These are phyloP conservation scores for Amblyraja radiata DNA, from an alignment of 2,797 vertebrate genomes.

Conservation along the genomic window DNA sequence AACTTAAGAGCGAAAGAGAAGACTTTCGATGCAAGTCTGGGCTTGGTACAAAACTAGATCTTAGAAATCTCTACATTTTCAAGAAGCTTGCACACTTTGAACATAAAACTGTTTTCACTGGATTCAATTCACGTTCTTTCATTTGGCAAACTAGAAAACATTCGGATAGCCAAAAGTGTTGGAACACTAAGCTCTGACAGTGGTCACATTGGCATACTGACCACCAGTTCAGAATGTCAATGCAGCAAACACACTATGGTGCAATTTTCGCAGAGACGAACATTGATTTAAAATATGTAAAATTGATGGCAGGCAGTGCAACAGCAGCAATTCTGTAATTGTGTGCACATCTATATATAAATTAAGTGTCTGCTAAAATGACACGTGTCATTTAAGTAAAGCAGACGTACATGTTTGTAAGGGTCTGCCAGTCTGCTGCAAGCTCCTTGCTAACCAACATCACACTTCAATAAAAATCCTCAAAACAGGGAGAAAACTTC, in stretches of 20 bases:
- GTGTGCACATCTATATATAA: not conserved
- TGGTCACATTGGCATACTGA: no score
- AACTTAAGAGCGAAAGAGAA: not conserved
- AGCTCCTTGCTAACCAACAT: not conserved
- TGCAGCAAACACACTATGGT: not conserved
- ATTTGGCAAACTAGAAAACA: not conserved
- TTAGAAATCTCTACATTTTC: not conserved
- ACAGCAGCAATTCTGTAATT: not conserved
- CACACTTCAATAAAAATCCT: not conserved
- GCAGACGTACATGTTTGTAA: not conserved
- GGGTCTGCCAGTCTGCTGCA: not conserved
- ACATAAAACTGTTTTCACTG: not conserved
- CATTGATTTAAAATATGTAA: not conserved
- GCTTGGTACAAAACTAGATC: not conserved
- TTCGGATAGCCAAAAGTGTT: not conserved
- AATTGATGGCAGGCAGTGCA: no score
- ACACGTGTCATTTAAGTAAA: not conserved
- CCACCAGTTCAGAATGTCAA: not conserved
- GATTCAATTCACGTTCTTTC: not conserved
- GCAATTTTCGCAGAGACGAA: not conserved
- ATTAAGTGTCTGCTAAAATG: not conserved
- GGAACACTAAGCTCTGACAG: not conserved
- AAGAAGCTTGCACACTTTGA: not conserved
- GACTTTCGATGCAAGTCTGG: not conserved
- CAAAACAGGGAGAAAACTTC: no score